Percentiles rank a stretch among this genome's conserved stretches.
These are phyloP conservation scores for Congeria kusceri DNA, from an alignment of 2,888 invertebrate species.

Conservation along the genomic window DNA sequence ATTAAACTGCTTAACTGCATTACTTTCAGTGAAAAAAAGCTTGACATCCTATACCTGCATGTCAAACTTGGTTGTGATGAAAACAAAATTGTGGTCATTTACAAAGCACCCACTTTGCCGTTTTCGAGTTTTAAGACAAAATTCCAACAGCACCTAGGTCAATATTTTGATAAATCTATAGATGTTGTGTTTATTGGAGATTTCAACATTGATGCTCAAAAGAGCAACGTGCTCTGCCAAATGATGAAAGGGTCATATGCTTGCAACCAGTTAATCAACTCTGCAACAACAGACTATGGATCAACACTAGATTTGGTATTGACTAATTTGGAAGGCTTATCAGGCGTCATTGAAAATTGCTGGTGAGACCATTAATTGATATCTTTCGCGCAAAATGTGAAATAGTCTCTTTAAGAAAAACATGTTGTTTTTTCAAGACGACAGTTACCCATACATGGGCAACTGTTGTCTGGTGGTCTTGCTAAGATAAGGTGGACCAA, in stretches of 20 bases:
- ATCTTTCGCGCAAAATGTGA: no score
- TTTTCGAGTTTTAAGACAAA: background rate
- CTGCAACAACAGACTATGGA: no score
- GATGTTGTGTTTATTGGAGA: slow-evolving; percentile 33
- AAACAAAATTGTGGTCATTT: slow-evolving; percentile 36
- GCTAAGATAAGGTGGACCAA: no score
- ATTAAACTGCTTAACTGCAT: slow-evolving; percentile 4
- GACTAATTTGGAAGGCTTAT: slow-evolving; percentile 30
- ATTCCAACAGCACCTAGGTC: slow-evolving; percentile 14
- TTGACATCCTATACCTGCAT: slow-evolving; percentile 1
- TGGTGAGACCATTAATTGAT: slow-evolving; percentile 41
- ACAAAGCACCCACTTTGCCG: slow-evolving; percentile 26
- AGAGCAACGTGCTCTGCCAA: slow-evolving; percentile 1
- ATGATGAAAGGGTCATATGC: slow-evolving; percentile 24
- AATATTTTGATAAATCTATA: slow-evolving; percentile 16
- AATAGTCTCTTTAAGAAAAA: no score
- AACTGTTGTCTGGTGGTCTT: no score
- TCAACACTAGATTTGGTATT: slow-evolving; percentile 34
- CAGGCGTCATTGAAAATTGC: slow-evolving; percentile 37
- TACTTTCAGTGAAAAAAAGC: slow-evolving; percentile 12
- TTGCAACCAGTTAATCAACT: slow-evolving; percentile 23
- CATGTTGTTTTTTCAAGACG: no score
- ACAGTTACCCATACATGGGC: no score
- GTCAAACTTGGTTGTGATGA: slow-evolving; percentile 2
- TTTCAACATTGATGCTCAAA: slow-evolving; percentile 40